Evolutionary conservation across 1,140 invertebrate genomes (phyloP).

Genomic region (Drosophila ambigua): DNA sequence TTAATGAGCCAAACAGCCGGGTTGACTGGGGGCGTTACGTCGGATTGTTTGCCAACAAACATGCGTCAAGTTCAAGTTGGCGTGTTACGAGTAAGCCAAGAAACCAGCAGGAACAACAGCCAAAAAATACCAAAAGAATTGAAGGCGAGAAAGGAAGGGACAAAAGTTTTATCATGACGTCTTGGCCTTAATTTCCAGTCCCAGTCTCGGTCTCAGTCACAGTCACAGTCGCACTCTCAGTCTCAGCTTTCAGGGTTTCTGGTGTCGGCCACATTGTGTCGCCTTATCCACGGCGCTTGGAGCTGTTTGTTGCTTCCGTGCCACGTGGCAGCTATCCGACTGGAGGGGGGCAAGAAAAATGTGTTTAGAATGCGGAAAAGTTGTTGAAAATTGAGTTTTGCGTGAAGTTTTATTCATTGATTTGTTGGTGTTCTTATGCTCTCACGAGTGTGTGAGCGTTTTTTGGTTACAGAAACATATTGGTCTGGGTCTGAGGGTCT

Average conservation of each 20-base stretch:
- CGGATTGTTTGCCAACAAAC: conserved; percentile 78
- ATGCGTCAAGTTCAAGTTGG: conserved; percentile 77
- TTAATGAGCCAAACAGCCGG: conserved; percentile 65
- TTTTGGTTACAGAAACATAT: no score
- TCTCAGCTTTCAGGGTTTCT: conserved; percentile 38
- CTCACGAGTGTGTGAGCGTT: no score
- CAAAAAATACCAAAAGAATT: conserved; percentile 20
- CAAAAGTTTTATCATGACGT: conserved; percentile 76
- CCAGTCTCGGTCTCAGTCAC: conserved; percentile 28
- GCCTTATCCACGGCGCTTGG: conserved; percentile 14
- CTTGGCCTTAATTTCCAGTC: conserved; percentile 68
- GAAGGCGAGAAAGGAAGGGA: background rate
- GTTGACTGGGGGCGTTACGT: conserved; percentile 35
- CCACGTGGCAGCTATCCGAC: conserved; percentile 17
- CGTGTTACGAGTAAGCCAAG: conserved; percentile 36
- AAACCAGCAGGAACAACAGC: conserved; percentile 33
- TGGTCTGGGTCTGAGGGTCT: no score
- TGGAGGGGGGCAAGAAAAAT: conserved; percentile 51
- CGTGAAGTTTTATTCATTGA: conserved; percentile 71
- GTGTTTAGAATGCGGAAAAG: conserved; percentile 77
- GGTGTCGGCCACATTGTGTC: conserved; percentile 55
- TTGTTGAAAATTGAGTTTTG: conserved; percentile 78
- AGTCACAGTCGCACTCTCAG: conserved; percentile 29
- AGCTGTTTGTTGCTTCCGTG: conserved; percentile 19
- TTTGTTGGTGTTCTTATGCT: conserved; percentile 38